phyloP scores from a whole-genome alignment of 2,888 invertebrate genomes.

The Cerceris rybyensis region DNA sequence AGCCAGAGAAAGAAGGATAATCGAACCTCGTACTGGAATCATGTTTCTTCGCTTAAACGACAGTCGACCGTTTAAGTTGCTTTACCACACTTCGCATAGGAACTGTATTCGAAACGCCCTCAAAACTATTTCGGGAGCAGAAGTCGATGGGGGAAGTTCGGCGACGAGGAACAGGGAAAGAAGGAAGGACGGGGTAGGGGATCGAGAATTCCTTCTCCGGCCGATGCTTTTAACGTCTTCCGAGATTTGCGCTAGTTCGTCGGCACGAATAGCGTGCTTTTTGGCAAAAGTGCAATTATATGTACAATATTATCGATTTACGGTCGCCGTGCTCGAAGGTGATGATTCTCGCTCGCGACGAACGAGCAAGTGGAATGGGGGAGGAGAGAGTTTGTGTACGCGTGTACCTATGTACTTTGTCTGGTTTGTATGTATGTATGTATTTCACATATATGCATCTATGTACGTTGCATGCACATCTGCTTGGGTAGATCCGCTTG shows the following conservation, averaged over 20 bases:
- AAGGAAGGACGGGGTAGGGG: constrained; percentile 6
- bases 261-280: constrained; percentile 60
- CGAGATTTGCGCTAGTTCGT: constrained; percentile 45
- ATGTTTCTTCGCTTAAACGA: constrained; percentile 44
- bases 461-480: too few species aligned
- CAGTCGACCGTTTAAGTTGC: constrained; percentile 59
- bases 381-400: constrained; percentile 17
- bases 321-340: constrained; percentile 39
- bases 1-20: constrained; percentile 68
- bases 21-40: constrained; percentile 60
- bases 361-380: constrained; percentile 8
- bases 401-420: background rate
- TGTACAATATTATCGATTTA: constrained; percentile 55
- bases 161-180: background rate
- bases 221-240: constrained; percentile 49
- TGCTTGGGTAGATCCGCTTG: background rate
- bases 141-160: constrained; percentile 14
- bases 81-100: constrained; percentile 65
- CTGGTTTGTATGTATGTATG: too few species aligned
- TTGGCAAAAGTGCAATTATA: constrained; percentile 67
- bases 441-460: too few species aligned
- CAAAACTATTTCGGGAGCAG: constrained; percentile 49
- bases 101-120: constrained; percentile 67
- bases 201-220: constrained; percentile 64
- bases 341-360: constrained; percentile 20